Evolutionary conservation across 2,113 vertebrate species (phyloP), one percentile per base, ranked within the genome.

Genomic region (Thunnus thynnus): DNA sequence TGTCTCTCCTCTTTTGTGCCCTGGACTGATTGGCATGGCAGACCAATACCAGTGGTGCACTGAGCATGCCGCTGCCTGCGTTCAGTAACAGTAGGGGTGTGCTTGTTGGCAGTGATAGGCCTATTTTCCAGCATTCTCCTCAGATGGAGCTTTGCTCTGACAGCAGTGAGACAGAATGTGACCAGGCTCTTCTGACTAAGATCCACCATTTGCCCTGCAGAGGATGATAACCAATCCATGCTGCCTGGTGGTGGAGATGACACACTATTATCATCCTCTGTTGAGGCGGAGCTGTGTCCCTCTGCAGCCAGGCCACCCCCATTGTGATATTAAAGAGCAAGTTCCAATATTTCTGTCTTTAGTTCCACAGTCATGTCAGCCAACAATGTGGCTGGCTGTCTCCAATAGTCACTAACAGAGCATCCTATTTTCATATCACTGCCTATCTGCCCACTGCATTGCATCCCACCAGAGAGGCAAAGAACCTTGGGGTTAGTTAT

Each of bases 21-120:
- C 44, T 77, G 27, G 20, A 70, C 47, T 65, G 50, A 72, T 62
- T 86, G 76, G 72, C 56, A 76, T 27, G 4, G 47, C 75, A 67
- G 70, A 76, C 48, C 60, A 68, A 56, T 65, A 54, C 63, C 67
- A 25, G 58, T 32, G 36, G 50, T 67, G 73, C 62, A 66, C 30
- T 44, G 73, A 60, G 36, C 66, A 65, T 50, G 61, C 3, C 6
- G 14, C 76, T 80, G 80, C 75, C 56, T 79, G 55, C 4, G 0
- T 76, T 13, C n/a, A 72, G 61, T 72, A 69, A 72, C 36, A 76
- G 72, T 55, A 57, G 55, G 60, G 73, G 51, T 77, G 50, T 61
- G 60, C 41, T 82, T 80, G 51, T 75, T 90, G 82, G 67, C 72
- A 81, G 74, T 67, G 25, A 81, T 72, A 58, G 65, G 51, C 47